These are phyloP conservation scores for Vicugna pacos DNA, from an alignment of 2,113 vertebrate genomes.

Conservation along the genomic window DNA sequence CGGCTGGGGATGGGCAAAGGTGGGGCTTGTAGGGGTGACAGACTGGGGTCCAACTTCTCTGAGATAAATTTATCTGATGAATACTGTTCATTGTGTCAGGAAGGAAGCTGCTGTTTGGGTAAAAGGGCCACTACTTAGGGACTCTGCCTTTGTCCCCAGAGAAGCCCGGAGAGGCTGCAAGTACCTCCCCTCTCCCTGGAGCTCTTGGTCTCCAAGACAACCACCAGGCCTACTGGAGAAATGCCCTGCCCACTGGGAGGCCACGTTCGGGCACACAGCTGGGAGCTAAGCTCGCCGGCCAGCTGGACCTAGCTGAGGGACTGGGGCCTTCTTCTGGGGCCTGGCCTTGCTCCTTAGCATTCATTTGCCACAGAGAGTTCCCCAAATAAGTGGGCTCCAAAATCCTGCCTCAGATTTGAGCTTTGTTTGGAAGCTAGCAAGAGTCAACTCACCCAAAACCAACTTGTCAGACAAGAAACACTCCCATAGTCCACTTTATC, in stretches of 20 bases:
- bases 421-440: not conserved
- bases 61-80: not conserved
- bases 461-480: not conserved
- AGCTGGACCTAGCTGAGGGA: not conserved
- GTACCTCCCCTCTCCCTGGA: not conserved
- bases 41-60: not conserved
- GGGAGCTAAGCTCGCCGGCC: rapidly evolving
- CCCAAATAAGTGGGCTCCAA: not conserved
- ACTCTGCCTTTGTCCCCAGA: not conserved
- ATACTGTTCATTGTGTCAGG: not conserved
- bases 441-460: not conserved
- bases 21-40: too few species aligned
- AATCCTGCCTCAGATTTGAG: not conserved
- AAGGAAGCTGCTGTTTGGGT: not conserved
- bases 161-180: not conserved
- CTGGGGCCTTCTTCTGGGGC: rapidly evolving
- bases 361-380: not conserved
- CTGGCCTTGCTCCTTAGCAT: not conserved
- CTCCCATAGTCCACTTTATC: not conserved
- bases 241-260: not conserved
- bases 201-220: conserved; percentile 50
- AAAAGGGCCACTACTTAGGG: not conserved
- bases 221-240: not conserved
- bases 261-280: not conserved
- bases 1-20: not conserved